These are phyloP conservation scores for Argopecten irradians DNA, from an alignment of 1,140 invertebrate genomes.

Conservation along the genomic window DNA sequence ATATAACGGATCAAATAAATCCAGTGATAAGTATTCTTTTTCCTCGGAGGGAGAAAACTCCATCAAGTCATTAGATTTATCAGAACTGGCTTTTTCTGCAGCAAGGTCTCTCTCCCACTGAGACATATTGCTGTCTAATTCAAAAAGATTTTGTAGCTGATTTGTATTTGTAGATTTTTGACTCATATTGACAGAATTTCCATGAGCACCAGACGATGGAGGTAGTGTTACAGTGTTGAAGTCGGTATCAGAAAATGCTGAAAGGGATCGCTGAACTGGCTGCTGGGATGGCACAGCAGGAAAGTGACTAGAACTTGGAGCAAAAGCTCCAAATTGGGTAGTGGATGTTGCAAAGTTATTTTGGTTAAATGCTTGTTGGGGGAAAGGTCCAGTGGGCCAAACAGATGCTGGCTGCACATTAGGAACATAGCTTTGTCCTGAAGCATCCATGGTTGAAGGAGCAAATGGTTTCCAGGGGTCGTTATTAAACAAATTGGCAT, in stretches of 20 bases:
- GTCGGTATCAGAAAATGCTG: constrained; percentile 9
- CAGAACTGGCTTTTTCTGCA: constrained; percentile 27
- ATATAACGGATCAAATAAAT: constrained; percentile 72
- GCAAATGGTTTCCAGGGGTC: constrained; percentile 11
- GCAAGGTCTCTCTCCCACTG: constrained; percentile 22
- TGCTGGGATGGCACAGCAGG: neutral
- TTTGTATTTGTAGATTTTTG: neutral
- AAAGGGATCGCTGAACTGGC: neutral
- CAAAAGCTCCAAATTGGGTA: neutral
- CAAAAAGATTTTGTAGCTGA: constrained; percentile 42
- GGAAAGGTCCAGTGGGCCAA: neutral
- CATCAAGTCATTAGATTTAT: constrained; percentile 59
- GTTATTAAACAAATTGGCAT: constrained; percentile 40
- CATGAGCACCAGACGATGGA: constrained; percentile 1
- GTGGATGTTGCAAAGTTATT: constrained; percentile 24
- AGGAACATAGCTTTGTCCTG: neutral
- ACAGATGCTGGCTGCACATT: neutral
- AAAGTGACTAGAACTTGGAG: neutral
- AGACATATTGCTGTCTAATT: constrained; percentile 30
- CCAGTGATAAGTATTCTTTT: constrained; percentile 70
- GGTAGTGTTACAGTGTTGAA: neutral
- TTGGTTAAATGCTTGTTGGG: neutral
- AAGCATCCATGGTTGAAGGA: neutral
- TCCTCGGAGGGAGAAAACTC: constrained; percentile 60
- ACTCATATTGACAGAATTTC: constrained; percentile 52